These are phyloP conservation scores for Drosophila carrolli DNA, from an alignment of 1,140 invertebrate genomes.

Conservation along the genomic window DNA sequence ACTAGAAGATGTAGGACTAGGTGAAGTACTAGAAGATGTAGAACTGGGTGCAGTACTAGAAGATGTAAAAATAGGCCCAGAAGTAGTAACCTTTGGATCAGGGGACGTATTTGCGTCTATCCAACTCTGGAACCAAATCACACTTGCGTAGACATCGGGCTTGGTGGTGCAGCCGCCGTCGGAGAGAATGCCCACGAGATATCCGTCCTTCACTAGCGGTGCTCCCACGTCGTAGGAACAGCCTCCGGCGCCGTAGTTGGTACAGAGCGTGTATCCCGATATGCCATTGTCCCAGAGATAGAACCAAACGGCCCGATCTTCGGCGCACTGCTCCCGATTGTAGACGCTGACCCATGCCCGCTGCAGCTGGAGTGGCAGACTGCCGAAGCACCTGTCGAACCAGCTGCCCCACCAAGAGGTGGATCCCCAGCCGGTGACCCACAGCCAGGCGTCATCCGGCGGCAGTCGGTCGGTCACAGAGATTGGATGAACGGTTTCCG, in stretches of 20 bases:
- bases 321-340: slow-evolving; percentile 18
- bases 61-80: no score
- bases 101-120: background rate
- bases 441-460: background rate
- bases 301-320: background rate
- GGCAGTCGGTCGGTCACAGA: background rate
- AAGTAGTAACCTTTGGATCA: no score
- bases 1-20: background rate
- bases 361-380: slow-evolving; percentile 1
- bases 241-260: background rate
- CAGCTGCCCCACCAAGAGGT: slow-evolving; percentile 22
- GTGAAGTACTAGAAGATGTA: background rate
- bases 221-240: slow-evolving; percentile 22
- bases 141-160: slow-evolving; percentile 25
- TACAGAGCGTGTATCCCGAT: slow-evolving; percentile 19
- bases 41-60: background rate
- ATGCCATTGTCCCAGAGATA: slow-evolving; percentile 8
- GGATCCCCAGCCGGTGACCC: slow-evolving; percentile 34
- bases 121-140: slow-evolving; percentile 5
- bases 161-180: slow-evolving; percentile 12
- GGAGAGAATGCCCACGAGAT: slow-evolving; percentile 34
- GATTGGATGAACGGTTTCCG: background rate
- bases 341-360: background rate
- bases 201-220: slow-evolving; percentile 7
- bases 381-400: slow-evolving; percentile 6